Evolutionary conservation across 2,797 vertebrate species (phyloP), one percentile per base, ranked within the genome.

Genomic region (Cirrhinus molitorella): DNA sequence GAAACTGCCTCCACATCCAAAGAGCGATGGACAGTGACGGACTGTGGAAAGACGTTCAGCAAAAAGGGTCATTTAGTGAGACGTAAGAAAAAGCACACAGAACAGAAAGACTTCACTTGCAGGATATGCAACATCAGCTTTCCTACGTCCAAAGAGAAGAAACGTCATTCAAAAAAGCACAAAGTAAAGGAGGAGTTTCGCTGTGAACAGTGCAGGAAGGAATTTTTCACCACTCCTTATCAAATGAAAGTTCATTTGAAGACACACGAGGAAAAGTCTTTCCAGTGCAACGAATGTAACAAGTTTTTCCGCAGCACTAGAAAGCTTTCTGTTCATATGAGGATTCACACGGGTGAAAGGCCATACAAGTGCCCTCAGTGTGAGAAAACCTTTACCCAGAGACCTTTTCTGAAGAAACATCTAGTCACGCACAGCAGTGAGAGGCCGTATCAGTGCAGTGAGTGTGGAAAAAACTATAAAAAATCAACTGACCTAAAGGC

Each of bases 391-490:
- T 57, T 57, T 10, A 57, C 0, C 5, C 49, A 51, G 16, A 6
- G 49, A 17, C 2, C 49, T 51, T 0, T 7, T 51, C 49, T 51
- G 49, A 51, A 4, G 45, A 47, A 3, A 13, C 45, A 47, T 47
- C 13, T 47, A 47, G 3, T 47, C 31, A 34, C 31, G 4, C 31
- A 34, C 31, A 34, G 82, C 40, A 77, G 72, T 5, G 80, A 87
- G 57, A 83, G 16, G 13, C 80, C 75, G 0, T 66, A 68, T n/a
- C 28, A 66, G 21, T 87, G 86, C 75, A 45, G 47, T 2, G 65
- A 81, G 16, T 87, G 80, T 10, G 80, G 17, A 1, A 87, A 85
- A 75, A 55, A 16, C 23, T 85, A 76, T 51, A 34, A 55, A 3
- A 67, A 45, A 2, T 4, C 55, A 34, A 61, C 21, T 8, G 16